These are phyloP conservation scores for Deilephila porcellus DNA, from an alignment of 2,888 invertebrate species.

Conservation along the genomic window DNA sequence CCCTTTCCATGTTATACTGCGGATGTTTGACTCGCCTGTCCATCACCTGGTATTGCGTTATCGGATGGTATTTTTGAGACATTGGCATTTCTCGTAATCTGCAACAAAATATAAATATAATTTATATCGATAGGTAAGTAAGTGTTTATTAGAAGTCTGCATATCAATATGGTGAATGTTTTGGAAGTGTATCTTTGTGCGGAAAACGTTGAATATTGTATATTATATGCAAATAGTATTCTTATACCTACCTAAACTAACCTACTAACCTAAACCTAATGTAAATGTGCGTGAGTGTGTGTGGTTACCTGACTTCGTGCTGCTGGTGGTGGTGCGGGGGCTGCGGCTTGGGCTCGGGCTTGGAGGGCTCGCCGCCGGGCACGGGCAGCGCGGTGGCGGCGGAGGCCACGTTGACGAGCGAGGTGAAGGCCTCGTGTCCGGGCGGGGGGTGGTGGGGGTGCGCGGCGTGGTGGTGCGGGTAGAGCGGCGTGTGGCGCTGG, in stretches of 20 bases:
- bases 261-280: no score
- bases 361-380: constrained; percentile 83
- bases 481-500: constrained; percentile 64
- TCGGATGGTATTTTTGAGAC: constrained; percentile 65
- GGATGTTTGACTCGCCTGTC: constrained; percentile 72
- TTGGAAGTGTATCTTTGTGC: no score
- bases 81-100: constrained; percentile 52
- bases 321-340: constrained; percentile 63
- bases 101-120: constrained; percentile 36
- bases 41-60: constrained; percentile 61
- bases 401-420: constrained; percentile 95
- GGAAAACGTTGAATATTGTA: no score
- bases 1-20: constrained; percentile 70
- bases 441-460: constrained; percentile 38
- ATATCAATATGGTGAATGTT: no score
- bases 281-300: not conserved
- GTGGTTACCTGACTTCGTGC: constrained; percentile 40
- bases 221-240: no score
- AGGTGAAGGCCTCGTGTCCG: constrained; percentile 94
- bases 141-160: no score
- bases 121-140: constrained; percentile 13
- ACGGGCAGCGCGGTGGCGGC: constrained; percentile 95
- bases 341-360: constrained; percentile 56
- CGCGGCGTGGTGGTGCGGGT: constrained; percentile 52
- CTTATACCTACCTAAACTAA: no score